These are phyloP conservation scores for Hylaea fasciaria DNA, from an alignment of 2,888 invertebrate species.

Conservation along the genomic window DNA sequence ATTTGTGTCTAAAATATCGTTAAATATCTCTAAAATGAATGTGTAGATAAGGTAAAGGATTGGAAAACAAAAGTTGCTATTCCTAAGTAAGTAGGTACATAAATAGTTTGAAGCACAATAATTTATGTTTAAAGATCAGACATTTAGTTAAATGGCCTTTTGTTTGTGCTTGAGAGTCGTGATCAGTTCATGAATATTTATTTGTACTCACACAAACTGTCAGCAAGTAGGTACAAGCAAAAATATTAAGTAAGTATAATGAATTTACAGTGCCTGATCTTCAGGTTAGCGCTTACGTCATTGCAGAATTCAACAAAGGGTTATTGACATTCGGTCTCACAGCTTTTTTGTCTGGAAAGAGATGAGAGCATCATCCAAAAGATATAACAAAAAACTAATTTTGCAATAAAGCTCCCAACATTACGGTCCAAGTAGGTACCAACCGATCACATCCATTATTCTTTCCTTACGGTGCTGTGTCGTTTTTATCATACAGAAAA, in stretches of 20 bases:
- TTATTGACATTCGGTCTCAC: constrained; percentile 40
- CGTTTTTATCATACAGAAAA: neutral
- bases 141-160: constrained; percentile 8
- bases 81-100: no score
- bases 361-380: constrained; percentile 41
- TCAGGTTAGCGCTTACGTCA: constrained; percentile 41
- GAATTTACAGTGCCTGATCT: constrained; percentile 28
- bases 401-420: constrained; percentile 9
- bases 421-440: constrained; percentile 4
- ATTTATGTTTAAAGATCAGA: constrained; percentile 2
- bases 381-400: constrained; percentile 21
- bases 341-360: constrained; percentile 36
- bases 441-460: neutral
- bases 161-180: constrained; percentile 12
- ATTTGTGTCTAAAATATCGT: no score
- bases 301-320: constrained; percentile 36
- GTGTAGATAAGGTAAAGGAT: neutral
- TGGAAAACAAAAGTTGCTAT: constrained; percentile 7
- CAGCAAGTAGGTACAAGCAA: neutral
- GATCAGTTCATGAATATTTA: neutral
- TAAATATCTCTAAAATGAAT: no score
- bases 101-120: neutral
- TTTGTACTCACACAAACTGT: neutral
- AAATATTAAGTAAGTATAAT: neutral
- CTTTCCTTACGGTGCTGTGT: constrained; percentile 1